phyloP scores from a whole-genome alignment of 1,140 invertebrate genomes.

The Oncopeltus fasciatus region DNA sequence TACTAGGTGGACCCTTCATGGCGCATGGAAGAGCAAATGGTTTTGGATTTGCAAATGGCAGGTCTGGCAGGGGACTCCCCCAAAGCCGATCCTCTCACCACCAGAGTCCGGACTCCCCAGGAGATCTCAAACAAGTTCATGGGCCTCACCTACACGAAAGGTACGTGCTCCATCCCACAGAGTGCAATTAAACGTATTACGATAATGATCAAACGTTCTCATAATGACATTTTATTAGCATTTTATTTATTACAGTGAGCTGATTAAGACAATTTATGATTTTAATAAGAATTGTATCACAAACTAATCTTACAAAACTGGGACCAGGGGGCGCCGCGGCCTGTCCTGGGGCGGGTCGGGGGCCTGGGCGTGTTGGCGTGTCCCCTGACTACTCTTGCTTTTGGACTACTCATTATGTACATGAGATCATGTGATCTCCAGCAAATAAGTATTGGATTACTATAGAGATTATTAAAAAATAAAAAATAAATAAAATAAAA shows the following conservation, averaged over 20 bases:
- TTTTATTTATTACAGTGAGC: not conserved
- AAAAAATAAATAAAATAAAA: too few species aligned
- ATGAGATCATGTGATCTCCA: too few species aligned
- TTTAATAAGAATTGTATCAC: too few species aligned
- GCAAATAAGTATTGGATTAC: too few species aligned
- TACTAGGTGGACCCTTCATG: constrained; percentile 31
- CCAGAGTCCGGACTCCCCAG: constrained; percentile 49
- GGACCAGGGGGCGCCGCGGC: too few species aligned
- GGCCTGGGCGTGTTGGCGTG: too few species aligned
- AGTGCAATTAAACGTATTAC: not conserved
- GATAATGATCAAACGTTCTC: not conserved
- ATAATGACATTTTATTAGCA: not conserved
- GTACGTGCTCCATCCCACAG: constrained; percentile 28
- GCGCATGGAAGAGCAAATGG: constrained; percentile 63
- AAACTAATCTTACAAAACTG: too few species aligned
- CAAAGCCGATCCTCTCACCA: constrained; percentile 53
- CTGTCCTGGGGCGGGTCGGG: too few species aligned
- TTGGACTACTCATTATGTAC: too few species aligned
- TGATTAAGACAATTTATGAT: too few species aligned
- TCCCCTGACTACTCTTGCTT: too few species aligned
- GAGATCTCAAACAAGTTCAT: constrained; percentile 66
- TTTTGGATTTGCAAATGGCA: constrained; percentile 51
- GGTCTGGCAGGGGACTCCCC: constrained; percentile 58
- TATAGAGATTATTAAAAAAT: too few species aligned
- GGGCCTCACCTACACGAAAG: constrained; percentile 76